Evolutionary conservation across 2,113 vertebrate genomes (phyloP).

Genomic region (Neomonachus schauinslandi): DNA sequence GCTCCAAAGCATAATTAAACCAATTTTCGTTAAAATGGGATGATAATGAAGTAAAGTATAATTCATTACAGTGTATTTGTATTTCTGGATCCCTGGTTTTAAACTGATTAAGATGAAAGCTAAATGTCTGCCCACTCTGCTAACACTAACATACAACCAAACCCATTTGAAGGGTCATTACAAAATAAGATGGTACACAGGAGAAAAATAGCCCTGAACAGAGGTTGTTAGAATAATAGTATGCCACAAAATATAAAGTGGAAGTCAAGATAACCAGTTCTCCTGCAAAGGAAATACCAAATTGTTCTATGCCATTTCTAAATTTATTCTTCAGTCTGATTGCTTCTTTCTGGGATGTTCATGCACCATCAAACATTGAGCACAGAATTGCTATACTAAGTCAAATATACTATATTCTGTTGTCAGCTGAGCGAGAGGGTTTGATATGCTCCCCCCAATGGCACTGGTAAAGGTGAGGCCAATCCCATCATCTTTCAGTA

Average conservation of each 20-base stretch:
- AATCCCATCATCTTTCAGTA: not conserved
- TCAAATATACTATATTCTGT: not conserved
- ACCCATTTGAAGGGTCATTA: not conserved
- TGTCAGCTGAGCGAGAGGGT: not conserved
- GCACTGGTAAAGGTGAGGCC: not conserved
- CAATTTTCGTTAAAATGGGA: not conserved
- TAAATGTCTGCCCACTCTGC: not conserved
- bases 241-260: not conserved
- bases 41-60: not conserved
- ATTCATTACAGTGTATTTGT: not conserved
- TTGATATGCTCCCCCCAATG: not conserved
- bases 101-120: not conserved
- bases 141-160: not conserved
- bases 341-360: constrained; percentile 3
- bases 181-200: not conserved
- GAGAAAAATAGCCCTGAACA: not conserved
- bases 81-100: not conserved
- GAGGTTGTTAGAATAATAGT: not conserved
- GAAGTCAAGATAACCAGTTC: constrained; percentile 16
- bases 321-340: not conserved
- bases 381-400: not conserved
- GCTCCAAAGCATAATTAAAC: not conserved
- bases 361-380: not conserved
- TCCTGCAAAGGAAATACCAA: not conserved
- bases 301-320: constrained; percentile 12